Evolutionary conservation across 2,113 vertebrate species (phyloP), one percentile per base, ranked within the genome.

Genomic region (Rutilus rutilus): DNA sequence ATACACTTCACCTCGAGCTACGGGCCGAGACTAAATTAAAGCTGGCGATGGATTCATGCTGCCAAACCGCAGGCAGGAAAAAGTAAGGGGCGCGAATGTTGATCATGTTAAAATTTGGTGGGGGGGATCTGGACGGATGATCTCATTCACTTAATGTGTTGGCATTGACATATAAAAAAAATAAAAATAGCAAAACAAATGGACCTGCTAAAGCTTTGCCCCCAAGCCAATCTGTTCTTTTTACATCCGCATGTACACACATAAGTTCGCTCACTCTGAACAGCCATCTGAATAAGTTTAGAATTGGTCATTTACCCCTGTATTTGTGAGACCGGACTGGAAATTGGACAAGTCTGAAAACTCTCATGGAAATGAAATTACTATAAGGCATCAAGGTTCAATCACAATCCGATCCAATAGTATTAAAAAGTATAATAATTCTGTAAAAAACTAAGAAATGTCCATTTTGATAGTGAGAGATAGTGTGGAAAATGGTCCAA

Each of bases 1-100:
- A 60, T 54, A 57, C 67, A 64, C 64, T 69, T 76, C 15, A 57
- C 74, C 84, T 60, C 4, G 60, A 83, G 47, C 82, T 60, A 45
- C 3, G 65, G 75, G 82, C 77, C 27, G 62, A 73, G 82, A 89
- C 69, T 74, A 88, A 87, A 89, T 88, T 87, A 88, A 88, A 84
- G 78, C 78, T 78, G 74, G 82, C 82, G 73, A 84, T 87, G 84
- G 73, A 87, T 85, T 85, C 74, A 23, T 50, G 71, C 45, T 86
- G 82, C 81, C 85, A 90, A 78, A 87, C 83, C 12, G 30, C 42
- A 36, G 59, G 33, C 25, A 62, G 47, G 62, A 84, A 86, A 83
- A 67, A 19, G 75, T 81, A 75, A 88, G 65, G 73, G 45, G 71
- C 54, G 54, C 77, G 67, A 83, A 79, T 33, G 65, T 75, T 78